Evolutionary conservation across 2,888 invertebrate species (phyloP), one percentile per base, ranked within the genome.

Genomic region (Drosophila anomalata): DNA sequence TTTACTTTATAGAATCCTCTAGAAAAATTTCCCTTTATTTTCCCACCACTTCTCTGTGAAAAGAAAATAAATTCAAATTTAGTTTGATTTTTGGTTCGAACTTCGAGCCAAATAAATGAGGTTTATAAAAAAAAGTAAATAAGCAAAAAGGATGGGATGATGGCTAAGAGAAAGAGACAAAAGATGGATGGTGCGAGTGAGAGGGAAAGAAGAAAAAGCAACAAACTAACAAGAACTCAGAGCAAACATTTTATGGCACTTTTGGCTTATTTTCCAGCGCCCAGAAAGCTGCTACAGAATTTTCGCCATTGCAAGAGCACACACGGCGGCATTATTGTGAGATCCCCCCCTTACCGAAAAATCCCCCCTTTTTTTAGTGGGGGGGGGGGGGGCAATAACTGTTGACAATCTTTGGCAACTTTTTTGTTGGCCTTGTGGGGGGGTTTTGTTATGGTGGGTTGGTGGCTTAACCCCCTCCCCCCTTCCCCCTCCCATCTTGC

Each of bases 211-310:
- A 22, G 24, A 31, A 24, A 73, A 76, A 67, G 65, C 78, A 72
- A 63, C 65, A 73, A 70, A 59, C 53, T 63, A 41, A 48, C 53
- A 41, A 63, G 78, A 87, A 78, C 71, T 73, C 70, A 67, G 79
- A 78, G 82, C 85, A 87, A 82, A 85, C 82, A 87, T 82, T 82
- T 82, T 85, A 82, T 81, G 85, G 82, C 85, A 82, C 87, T 87
- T 87, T 87, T 73, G 79, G 79, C 79, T 84, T 77, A 84, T 82
- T 87, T 78, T 76, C 67, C 65, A 66, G 63, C 48, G 63, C 26
- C 41, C 44, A n/a, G 62, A 58, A 31, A 42, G 50, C 17, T 47
- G 31, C 31, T 7, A 31, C 12, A 36, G 36, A 36, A 36, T 36
- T 36, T 14, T n/a, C 12, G 50, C 20, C n/a, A 52, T 20, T 58